These are phyloP conservation scores for Fulica atra DNA, from an alignment of 2,113 vertebrate genomes.

Conservation along the genomic window DNA sequence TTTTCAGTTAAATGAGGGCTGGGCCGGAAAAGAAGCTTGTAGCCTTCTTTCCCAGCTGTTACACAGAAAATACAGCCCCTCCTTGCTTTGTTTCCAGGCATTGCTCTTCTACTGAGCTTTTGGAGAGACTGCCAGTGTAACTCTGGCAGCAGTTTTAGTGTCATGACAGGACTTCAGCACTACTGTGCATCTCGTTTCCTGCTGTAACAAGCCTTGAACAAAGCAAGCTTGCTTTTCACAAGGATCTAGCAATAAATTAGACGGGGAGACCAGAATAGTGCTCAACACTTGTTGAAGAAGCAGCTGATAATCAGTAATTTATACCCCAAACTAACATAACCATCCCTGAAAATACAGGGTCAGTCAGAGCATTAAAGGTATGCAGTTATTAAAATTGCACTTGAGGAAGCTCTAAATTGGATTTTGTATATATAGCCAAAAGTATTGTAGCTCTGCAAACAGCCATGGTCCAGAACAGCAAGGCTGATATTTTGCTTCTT, in stretches of 20 bases:
- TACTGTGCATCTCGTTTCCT: neutral
- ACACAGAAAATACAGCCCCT: neutral
- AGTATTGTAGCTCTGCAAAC: neutral
- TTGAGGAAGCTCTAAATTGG: neutral
- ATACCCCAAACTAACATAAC: neutral
- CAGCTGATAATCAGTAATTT: neutral
- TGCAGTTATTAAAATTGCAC: neutral
- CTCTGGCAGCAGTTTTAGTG: neutral
- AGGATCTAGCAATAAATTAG: neutral
- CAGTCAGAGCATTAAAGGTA: neutral
- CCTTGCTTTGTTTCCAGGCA: neutral
- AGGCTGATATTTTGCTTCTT: neutral
- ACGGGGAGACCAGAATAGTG: neutral
- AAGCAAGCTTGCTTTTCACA: neutral
- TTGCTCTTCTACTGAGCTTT: neutral
- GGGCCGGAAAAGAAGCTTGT: slow-evolving; percentile 13
- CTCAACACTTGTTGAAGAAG: neutral
- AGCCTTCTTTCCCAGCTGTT: neutral
- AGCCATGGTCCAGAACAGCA: neutral
- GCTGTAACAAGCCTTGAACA: neutral
- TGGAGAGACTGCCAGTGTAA: neutral
- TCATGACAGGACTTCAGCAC: neutral
- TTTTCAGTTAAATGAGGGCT: neutral
- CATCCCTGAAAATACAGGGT: neutral
- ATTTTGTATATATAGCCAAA: neutral